A percentile compares a stretch with the other conserved stretches of the same genome.
phyloP scores from a whole-genome alignment of 35 echinoderm and acorn worm species.

The Ptychodera flava region DNA sequence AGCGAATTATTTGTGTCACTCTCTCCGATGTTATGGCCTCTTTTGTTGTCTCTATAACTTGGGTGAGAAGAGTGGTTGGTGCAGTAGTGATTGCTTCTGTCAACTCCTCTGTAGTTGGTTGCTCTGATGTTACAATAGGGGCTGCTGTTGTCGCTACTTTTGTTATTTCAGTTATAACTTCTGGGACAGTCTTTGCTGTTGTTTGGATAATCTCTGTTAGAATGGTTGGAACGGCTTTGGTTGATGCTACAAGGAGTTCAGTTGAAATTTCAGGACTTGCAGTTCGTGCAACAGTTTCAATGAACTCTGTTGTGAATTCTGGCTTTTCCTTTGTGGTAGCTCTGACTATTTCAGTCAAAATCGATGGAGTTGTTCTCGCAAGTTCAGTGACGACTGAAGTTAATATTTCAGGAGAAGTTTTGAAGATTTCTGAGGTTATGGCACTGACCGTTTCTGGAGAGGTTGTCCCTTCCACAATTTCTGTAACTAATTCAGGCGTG shows the following conservation, averaged over 20 bases:
- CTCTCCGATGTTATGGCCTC: neutral
- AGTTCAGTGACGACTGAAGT: neutral
- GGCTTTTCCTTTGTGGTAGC: neutral
- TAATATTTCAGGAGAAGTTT: neutral
- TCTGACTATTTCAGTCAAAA: neutral
- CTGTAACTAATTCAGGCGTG: neutral
- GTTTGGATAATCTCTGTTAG: neutral
- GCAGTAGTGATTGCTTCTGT: neutral
- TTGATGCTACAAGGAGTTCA: neutral
- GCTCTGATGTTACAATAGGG: neutral
- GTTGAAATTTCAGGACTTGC: neutral
- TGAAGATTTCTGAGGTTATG: no score
- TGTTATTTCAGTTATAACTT: neutral
- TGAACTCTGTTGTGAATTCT: neutral
- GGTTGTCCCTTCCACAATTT: neutral
- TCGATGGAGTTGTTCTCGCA: neutral
- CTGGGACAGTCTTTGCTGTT: neutral
- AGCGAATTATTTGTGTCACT: neutral
- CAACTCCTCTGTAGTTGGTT: neutral
- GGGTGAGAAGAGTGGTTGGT: neutral
- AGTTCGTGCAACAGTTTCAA: neutral
- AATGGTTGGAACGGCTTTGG: neutral
- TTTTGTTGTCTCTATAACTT: neutral
- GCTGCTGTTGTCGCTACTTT: conserved; percentile 1
- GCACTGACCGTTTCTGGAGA: neutral